A percentile compares a stretch with the other conserved stretches of the same genome.
Evolutionary conservation across 2,888 invertebrate species (phyloP).

Genomic region (Drosophila cracens): DNA sequence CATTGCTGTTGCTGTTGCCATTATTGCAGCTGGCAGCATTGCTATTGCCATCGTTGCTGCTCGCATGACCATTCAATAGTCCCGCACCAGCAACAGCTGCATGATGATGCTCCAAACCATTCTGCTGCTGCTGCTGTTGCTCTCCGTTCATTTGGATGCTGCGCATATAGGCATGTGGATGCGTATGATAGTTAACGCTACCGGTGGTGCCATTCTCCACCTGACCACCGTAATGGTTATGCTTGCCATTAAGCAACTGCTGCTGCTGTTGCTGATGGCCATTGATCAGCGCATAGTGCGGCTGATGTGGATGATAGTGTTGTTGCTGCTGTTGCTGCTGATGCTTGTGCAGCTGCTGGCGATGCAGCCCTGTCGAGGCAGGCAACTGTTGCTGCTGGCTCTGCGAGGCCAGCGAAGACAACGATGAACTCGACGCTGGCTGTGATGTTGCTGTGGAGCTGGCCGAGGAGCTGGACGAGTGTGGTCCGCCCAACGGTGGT

Average conservation of each 20-base stretch:
- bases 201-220: conserved; percentile 57
- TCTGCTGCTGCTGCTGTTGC: conserved; percentile 40
- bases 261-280: conserved; percentile 53
- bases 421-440: conserved; percentile 83
- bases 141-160: conserved; percentile 52
- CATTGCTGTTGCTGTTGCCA: conserved; percentile 11
- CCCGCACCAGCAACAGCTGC: conserved; percentile 29
- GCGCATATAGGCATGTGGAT: conserved; percentile 60
- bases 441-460: conserved; percentile 84
- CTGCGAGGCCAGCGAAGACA: conserved; percentile 83
- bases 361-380: conserved; percentile 54
- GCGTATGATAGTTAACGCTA: conserved; percentile 51
- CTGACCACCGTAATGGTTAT: conserved; percentile 43
- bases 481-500: conserved; percentile 64
- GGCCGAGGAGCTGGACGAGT: conserved; percentile 83
- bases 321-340: conserved; percentile 66
- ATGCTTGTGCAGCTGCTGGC: conserved; percentile 76
- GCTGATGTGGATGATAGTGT: conserved; percentile 65
- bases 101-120: conserved; percentile 59
- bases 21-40: conserved; percentile 24
- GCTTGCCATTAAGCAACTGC: conserved; percentile 65
- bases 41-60: conserved; percentile 59
- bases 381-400: conserved; percentile 77
- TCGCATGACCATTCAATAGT: conserved; percentile 62
- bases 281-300: conserved; percentile 61